Evolutionary conservation across 2,888 invertebrate genomes (phyloP).

Genomic region (Augochlorella aurata): DNA sequence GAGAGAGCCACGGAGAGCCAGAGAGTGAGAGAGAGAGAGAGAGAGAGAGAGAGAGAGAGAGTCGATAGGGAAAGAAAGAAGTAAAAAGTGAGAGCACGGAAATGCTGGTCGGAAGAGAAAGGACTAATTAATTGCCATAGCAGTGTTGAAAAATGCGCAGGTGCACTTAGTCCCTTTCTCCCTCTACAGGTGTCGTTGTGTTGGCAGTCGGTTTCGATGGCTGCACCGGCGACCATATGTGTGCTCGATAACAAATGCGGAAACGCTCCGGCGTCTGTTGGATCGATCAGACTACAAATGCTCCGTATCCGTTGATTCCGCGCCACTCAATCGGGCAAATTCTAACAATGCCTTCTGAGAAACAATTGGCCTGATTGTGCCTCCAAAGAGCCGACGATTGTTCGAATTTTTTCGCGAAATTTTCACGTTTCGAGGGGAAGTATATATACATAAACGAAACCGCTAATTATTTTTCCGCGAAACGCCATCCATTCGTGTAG

Average conservation of each 20-base stretch:
- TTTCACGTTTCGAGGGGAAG: slow-evolving; percentile 10
- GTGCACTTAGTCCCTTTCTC: slow-evolving; percentile 32
- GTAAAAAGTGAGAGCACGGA: slow-evolving; percentile 31
- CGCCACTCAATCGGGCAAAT: slow-evolving; percentile 3
- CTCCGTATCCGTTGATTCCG: slow-evolving; percentile 30
- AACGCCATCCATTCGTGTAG: neutral
- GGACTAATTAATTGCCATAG: slow-evolving; percentile 69
- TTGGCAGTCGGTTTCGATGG: slow-evolving; percentile 22
- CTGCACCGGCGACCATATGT: slow-evolving; percentile 44
- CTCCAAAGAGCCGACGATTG: slow-evolving; percentile 5
- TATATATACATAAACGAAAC: neutral
- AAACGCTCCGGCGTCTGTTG: slow-evolving; percentile 29
- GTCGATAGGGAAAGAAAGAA: neutral
- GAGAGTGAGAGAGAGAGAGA: neutral
- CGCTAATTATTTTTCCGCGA: neutral
- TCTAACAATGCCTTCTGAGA: slow-evolving; percentile 26
- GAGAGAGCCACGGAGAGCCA: slow-evolving; percentile 33
- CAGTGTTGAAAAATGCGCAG: slow-evolving; percentile 66
- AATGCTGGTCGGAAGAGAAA: slow-evolving; percentile 49
- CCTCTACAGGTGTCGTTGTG: slow-evolving; percentile 19
- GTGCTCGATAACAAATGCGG: slow-evolving; percentile 46
- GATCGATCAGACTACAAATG: slow-evolving; percentile 50
- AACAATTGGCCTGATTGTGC: slow-evolving; percentile 25
- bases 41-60: neutral
- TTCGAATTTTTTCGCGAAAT: slow-evolving; percentile 6